These are phyloP conservation scores for Drosophila yooni DNA, from an alignment of 2,888 invertebrate genomes.

Conservation along the genomic window DNA sequence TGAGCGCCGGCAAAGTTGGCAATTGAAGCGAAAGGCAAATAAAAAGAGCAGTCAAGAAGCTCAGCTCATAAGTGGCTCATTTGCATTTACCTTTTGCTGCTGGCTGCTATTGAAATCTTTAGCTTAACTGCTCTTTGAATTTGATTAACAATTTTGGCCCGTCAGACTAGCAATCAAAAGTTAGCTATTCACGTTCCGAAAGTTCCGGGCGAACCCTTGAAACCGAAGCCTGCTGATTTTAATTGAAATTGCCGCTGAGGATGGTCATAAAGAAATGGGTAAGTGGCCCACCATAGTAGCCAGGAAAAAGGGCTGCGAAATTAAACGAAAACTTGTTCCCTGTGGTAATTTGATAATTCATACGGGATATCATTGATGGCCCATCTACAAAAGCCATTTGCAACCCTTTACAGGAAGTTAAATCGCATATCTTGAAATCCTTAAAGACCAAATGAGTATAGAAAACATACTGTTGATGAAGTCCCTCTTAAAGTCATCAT, in stretches of 20 bases:
- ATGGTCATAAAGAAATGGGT: constrained; percentile 29
- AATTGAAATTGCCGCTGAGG: constrained; percentile 64
- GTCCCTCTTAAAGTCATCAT: not conserved
- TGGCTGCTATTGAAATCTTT: constrained; percentile 51
- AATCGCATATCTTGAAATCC: too few species aligned
- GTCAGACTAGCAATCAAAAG: constrained; percentile 29
- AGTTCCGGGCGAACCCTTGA: constrained; percentile 33
- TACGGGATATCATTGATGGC: not conserved
- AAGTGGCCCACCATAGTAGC: constrained; percentile 20
- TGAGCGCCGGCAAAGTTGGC: constrained; percentile 51
- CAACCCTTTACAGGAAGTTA: too few species aligned
- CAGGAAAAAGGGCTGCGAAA: constrained; percentile 19
- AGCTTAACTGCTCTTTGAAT: constrained; percentile 37
- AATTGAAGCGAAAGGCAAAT: constrained; percentile 28
- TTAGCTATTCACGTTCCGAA: constrained; percentile 55
- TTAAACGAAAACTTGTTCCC: constrained; percentile 32
- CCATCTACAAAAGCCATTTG: constrained; percentile 2
- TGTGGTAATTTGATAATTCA: constrained; percentile 30
- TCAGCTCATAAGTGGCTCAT: constrained; percentile 22
- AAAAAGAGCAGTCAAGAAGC: constrained; percentile 6
- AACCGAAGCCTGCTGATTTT: constrained; percentile 41
- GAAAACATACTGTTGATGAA: not conserved
- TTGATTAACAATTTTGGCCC: constrained; percentile 59
- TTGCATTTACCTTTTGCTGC: constrained; percentile 40
- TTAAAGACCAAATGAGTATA: not conserved